phyloP scores from a whole-genome alignment of 2,797 vertebrate genomes.

The Sebastes oblongus region DNA sequence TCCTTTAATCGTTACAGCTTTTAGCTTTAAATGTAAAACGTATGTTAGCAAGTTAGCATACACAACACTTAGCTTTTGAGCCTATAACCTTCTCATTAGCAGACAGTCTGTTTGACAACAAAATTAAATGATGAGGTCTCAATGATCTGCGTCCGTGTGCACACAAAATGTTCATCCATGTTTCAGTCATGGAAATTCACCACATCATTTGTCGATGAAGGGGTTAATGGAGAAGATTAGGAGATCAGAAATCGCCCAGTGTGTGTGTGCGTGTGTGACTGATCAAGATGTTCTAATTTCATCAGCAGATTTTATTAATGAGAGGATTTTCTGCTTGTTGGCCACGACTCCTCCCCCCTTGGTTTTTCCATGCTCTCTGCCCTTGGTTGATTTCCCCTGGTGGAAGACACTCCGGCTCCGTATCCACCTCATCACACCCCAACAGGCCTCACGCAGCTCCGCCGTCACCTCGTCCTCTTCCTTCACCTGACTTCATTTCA shows the following conservation, averaged over 20 bases:
- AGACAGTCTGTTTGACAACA: background rate
- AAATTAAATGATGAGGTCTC: background rate
- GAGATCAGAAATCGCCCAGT: background rate
- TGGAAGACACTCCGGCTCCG: constrained; percentile 20
- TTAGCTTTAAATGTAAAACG: background rate
- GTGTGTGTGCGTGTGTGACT: constrained; percentile 11
- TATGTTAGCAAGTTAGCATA: background rate
- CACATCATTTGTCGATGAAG: background rate
- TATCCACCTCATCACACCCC: constrained; percentile 34
- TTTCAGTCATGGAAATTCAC: background rate
- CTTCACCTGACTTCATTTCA: constrained; percentile 20
- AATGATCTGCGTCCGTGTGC: background rate
- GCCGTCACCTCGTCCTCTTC: background rate
- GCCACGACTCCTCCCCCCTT: constrained; percentile 39
- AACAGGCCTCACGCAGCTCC: constrained; percentile 3
- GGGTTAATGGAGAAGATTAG: constrained; percentile 5
- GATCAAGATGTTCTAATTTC: constrained; percentile 67
- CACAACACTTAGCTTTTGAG: background rate
- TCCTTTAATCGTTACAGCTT: no score
- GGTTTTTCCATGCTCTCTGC: constrained; percentile 48
- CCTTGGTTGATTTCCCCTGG: constrained; percentile 62
- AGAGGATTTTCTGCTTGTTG: constrained; percentile 72
- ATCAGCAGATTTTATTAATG: constrained; percentile 72
- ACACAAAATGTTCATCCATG: background rate
- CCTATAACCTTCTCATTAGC: background rate